Conservation (phyloP, 2,888 invertebrate species). For the Drosophila buzzatii region DNA sequence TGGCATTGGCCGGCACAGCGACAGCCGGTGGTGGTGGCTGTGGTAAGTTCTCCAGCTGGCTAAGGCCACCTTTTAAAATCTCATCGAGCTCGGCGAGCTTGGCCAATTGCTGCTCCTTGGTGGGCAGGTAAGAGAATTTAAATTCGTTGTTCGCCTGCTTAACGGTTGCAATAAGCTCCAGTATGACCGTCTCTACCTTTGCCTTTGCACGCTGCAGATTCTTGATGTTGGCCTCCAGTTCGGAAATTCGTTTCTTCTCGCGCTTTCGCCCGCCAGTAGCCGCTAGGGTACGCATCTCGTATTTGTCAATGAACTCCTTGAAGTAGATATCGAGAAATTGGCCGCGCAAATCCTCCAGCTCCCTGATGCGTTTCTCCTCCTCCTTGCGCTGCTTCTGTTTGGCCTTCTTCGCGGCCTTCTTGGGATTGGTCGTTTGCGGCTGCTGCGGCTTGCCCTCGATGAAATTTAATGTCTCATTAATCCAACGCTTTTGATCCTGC, state of each 20-base stretch:
- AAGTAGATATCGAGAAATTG: slow-evolving; percentile 84
- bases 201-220: slow-evolving; percentile 84
- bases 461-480: slow-evolving; percentile 83
- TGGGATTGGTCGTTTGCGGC: slow-evolving; percentile 83
- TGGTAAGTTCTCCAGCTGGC: slow-evolving; percentile 15
- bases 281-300: slow-evolving; percentile 77
- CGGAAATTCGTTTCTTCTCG: slow-evolving; percentile 84
- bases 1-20: slow-evolving; percentile 20
- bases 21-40: background rate
- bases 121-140: slow-evolving; percentile 84
- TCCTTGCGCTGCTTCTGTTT: slow-evolving; percentile 85
- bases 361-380: slow-evolving; percentile 83
- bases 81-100: slow-evolving; percentile 76
- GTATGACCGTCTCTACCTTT: slow-evolving; percentile 83
- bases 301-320: slow-evolving; percentile 84
- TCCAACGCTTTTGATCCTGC: slow-evolving; percentile 83
- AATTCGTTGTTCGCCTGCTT: slow-evolving; percentile 84
- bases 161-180: slow-evolving; percentile 84
- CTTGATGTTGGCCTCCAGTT: slow-evolving; percentile 83
- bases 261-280: slow-evolving; percentile 82
- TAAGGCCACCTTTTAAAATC: slow-evolving; percentile 31
- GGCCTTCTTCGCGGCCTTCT: slow-evolving; percentile 85
- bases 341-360: slow-evolving; percentile 82
- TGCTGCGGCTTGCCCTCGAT: slow-evolving; percentile 82
- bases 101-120: slow-evolving; percentile 84